These are phyloP conservation scores for Drosophila pullipes DNA, from an alignment of 2,888 invertebrate species.

Conservation along the genomic window DNA sequence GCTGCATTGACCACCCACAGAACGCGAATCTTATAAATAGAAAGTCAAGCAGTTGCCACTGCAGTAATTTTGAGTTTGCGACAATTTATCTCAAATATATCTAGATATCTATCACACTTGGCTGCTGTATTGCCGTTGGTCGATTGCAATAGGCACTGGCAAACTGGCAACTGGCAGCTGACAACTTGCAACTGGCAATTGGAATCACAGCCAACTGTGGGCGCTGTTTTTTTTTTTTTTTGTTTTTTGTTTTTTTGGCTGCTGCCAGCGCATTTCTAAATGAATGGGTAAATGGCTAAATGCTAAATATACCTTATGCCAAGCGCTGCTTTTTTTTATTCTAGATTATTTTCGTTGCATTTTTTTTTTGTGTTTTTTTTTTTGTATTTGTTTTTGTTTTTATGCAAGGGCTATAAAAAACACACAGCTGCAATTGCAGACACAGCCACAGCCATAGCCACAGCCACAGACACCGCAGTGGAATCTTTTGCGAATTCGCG, in stretches of 20 bases:
- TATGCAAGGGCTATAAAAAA: constrained; percentile 68
- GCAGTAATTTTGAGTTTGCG: constrained; percentile 40
- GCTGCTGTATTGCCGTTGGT: constrained; percentile 18
- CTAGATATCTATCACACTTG: constrained; percentile 28
- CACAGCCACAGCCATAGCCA: not conserved
- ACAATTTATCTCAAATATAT: constrained; percentile 23
- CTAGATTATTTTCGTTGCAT: constrained; percentile 2
- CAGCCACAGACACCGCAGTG: constrained; percentile 8
- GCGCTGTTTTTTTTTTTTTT: constrained; percentile 4
- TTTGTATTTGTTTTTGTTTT: constrained; percentile 2
- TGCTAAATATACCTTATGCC: constrained; percentile 65
- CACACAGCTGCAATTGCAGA: constrained; percentile 48
- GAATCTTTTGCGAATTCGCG: constrained; percentile 42
- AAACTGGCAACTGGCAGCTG: constrained; percentile 13
- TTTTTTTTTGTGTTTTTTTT: constrained; percentile 30
- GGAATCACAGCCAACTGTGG: constrained; percentile 28
- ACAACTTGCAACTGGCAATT: constrained; percentile 10
- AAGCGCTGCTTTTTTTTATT: constrained; percentile 46
- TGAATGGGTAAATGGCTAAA: constrained; percentile 48
- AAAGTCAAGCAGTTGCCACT: constrained; percentile 28
- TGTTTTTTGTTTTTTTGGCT: constrained; percentile 18
- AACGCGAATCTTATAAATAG: constrained; percentile 38
- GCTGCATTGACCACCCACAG: constrained; percentile 44
- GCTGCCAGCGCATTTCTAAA: constrained; percentile 67
- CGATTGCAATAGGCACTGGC: constrained; percentile 11